Evolutionary conservation across 30 jellyfish, hydroid and myxozoan species (phyloP).

Genomic region (Phacellophora camtschatica): DNA sequence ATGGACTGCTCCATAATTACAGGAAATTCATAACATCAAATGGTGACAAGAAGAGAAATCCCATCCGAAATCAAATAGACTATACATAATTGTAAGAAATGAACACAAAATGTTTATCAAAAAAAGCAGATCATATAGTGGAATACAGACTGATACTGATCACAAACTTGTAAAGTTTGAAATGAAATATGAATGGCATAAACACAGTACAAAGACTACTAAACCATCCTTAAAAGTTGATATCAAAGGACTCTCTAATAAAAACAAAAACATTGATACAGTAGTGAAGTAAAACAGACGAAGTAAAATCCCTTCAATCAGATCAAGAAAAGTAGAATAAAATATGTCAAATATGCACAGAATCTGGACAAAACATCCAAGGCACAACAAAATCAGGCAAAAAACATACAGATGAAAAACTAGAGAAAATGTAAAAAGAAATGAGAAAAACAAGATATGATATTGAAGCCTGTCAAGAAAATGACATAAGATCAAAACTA

Average conservation of each 20-base stretch:
- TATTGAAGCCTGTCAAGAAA: not conserved
- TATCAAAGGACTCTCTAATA: not conserved
- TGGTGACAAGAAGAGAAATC: not conserved
- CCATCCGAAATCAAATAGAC: not conserved
- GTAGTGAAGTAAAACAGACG: not conserved
- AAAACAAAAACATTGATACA: not conserved
- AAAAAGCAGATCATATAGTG: not conserved
- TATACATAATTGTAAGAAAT: not conserved
- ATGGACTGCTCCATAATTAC: not conserved
- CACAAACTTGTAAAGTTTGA: not conserved
- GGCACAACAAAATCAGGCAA: not conserved
- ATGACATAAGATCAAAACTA: not conserved
- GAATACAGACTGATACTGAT: not conserved
- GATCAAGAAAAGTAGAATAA: not conserved
- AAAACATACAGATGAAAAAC: not conserved
- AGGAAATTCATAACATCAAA: not conserved
- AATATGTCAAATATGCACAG: not conserved
- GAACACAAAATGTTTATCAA: not conserved
- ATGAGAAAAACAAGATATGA: not conserved
- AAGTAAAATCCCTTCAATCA: not conserved
- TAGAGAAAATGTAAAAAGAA: not conserved
- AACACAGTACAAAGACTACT: not conserved
- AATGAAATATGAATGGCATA: not conserved
- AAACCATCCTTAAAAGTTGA: not conserved
- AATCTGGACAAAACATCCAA: not conserved